Evolutionary conservation across 2,113 vertebrate species (phyloP).

Genomic region (Orycteropus afer): DNA sequence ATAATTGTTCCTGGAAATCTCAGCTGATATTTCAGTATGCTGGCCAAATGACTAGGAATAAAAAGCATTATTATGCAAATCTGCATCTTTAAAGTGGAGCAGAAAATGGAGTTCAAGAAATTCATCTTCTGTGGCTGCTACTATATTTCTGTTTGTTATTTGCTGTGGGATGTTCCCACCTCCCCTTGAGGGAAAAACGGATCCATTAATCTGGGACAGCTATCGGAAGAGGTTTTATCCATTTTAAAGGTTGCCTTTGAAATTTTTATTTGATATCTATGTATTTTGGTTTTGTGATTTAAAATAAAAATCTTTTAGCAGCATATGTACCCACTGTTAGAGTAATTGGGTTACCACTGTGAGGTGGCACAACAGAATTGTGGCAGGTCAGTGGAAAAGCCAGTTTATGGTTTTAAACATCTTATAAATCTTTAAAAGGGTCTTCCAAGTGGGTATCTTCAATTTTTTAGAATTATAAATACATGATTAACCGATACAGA

Average conservation of each 20-base stretch:
- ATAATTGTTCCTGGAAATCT: not conserved
- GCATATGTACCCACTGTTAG: not conserved
- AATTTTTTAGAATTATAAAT: not conserved
- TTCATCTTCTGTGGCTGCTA: not conserved
- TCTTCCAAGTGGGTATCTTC: not conserved
- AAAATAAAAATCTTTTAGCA: slow-evolving; percentile 29
- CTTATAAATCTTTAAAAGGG: not conserved
- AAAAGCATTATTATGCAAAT: slow-evolving; percentile 2
- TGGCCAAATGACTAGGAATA: not conserved
- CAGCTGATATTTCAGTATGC: not conserved
- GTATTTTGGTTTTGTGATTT: slow-evolving; percentile 38
- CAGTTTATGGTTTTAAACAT: not conserved
- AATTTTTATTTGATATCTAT: slow-evolving; percentile 51
- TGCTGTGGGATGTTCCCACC: not conserved
- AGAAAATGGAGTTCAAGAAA: not conserved
- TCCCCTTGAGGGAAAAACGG: not conserved
- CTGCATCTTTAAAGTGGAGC: not conserved
- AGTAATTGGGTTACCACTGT: not conserved
- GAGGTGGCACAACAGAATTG: not conserved
- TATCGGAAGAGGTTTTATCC: slow-evolving; percentile 8
- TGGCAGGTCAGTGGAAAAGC: not conserved
- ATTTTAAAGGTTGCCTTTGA: slow-evolving; percentile 53
- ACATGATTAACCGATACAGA: not conserved
- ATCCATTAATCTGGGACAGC: slow-evolving; percentile 35
- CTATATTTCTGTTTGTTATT: not conserved